phyloP scores from a whole-genome alignment of 1,140 invertebrate species.

The Hylyphantes graminicola region DNA sequence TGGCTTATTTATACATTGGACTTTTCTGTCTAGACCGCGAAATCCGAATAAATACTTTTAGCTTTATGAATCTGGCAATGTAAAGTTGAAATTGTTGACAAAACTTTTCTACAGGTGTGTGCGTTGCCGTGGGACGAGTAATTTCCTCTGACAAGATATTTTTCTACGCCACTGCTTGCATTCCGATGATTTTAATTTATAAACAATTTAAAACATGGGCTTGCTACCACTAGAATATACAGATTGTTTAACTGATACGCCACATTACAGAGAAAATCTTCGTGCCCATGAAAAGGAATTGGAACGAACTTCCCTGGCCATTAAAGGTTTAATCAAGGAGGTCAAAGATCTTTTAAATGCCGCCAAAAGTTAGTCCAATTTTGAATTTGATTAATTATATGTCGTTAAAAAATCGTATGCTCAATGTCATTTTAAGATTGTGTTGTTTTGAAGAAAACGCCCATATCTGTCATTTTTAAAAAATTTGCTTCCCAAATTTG shows the following conservation, averaged over 20 bases:
- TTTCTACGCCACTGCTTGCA: neutral
- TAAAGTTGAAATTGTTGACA: neutral
- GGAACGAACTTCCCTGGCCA: constrained; percentile 93
- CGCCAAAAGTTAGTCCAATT: constrained; percentile 85
- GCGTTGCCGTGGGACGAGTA: constrained; percentile 13
- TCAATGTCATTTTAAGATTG: no score
- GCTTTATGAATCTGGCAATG: constrained; percentile 4
- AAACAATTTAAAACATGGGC: constrained; percentile 74
- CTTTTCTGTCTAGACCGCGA: no score
- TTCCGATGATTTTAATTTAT: constrained; percentile 27
- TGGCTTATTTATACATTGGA: no score
- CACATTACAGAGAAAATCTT: constrained; percentile 94
- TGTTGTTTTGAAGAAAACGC: no score
- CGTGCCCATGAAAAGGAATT: constrained; percentile 96
- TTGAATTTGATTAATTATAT: neutral
- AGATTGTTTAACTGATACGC: constrained; percentile 96
- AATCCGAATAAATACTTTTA: no score
- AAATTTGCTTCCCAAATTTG: no score
- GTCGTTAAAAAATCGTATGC: neutral
- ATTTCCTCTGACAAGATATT: constrained; percentile 5
- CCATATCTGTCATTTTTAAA: no score
- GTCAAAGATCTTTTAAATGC: constrained; percentile 92
- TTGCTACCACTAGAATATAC: constrained; percentile 96
- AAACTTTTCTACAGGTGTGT: constrained; percentile 14
- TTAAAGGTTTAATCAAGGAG: constrained; percentile 95